Conservation (phyloP, 2,888 invertebrate genomes). For the Panzeria rudis region DNA sequence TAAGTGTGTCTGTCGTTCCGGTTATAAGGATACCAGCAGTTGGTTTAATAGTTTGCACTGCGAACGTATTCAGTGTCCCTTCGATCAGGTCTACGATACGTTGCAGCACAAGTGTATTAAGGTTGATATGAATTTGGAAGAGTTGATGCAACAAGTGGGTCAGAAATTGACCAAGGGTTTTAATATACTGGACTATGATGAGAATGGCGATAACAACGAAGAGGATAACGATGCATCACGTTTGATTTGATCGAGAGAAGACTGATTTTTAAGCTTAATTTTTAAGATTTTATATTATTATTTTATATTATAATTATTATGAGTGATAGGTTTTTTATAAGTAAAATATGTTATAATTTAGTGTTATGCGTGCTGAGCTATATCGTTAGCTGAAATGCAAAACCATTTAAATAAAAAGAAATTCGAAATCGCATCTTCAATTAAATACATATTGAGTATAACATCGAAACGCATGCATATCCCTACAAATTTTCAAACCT, state of each 20-base stretch:
- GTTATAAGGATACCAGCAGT: conserved; percentile 79
- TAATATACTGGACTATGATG: conserved; percentile 63
- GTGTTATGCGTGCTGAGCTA: conserved; percentile 3
- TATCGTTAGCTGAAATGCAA: too few species aligned
- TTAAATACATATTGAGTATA: too few species aligned
- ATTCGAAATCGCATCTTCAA: too few species aligned
- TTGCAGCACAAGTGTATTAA: conserved; percentile 76
- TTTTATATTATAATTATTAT: neutral
- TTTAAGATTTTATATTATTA: neutral
- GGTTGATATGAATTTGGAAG: conserved; percentile 80
- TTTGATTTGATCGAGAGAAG: conserved; percentile 40
- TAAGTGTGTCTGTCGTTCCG: conserved; percentile 85
- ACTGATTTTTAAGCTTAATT: conserved; percentile 55
- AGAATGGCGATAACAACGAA: conserved; percentile 32
- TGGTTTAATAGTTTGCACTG: conserved; percentile 76
- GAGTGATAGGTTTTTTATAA: neutral
- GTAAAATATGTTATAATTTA: neutral
- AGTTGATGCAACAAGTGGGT: conserved; percentile 79
- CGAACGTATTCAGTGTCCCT: conserved; percentile 78
- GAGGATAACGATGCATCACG: conserved; percentile 43
- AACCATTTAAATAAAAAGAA: too few species aligned
- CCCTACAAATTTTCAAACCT: too few species aligned
- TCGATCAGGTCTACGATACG: conserved; percentile 79
- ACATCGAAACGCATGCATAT: too few species aligned
- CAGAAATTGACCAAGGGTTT: conserved; percentile 77